Conservation (phyloP, 2,888 invertebrate genomes). For the Gnatocerus cornutus region DNA sequence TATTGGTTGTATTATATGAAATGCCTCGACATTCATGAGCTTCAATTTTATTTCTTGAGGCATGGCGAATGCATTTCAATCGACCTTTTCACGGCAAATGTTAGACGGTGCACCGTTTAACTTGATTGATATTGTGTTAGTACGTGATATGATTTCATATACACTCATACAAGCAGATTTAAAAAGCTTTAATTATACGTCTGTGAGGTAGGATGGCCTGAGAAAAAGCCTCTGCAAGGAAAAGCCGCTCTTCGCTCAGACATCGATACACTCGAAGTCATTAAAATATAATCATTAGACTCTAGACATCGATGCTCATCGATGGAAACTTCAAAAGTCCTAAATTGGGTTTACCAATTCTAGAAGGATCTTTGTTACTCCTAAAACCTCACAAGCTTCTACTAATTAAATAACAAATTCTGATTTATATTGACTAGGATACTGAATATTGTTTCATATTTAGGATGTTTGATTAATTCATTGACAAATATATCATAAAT, state of each 20-base stretch:
- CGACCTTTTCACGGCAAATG: constrained; percentile 47
- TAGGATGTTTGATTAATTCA: no score
- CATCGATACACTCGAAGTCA: constrained; percentile 45
- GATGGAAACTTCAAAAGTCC: neutral
- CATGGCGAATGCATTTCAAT: constrained; percentile 47
- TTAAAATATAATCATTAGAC: constrained; percentile 50
- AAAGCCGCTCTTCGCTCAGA: constrained; percentile 39
- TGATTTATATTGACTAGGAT: no score
- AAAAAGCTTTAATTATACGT: constrained; percentile 59
- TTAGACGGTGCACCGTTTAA: constrained; percentile 51
- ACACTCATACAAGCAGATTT: constrained; percentile 56
- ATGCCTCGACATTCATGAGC: constrained; percentile 44
- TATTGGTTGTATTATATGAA: constrained; percentile 40
- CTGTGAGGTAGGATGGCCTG: constrained; percentile 52
- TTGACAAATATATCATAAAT: no score
- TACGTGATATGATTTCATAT: constrained; percentile 59
- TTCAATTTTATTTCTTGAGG: constrained; percentile 33
- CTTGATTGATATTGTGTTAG: constrained; percentile 59
- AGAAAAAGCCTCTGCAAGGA: constrained; percentile 50
- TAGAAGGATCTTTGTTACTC: no score
- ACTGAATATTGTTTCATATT: no score
- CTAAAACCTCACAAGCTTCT: no score
- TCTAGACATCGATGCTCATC: neutral
- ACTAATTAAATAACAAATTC: no score
- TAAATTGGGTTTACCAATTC: no score